Evolutionary conservation across 2,113 vertebrate species (phyloP), one percentile per base, ranked within the genome.

Genomic region (Tetrao urogallus): DNA sequence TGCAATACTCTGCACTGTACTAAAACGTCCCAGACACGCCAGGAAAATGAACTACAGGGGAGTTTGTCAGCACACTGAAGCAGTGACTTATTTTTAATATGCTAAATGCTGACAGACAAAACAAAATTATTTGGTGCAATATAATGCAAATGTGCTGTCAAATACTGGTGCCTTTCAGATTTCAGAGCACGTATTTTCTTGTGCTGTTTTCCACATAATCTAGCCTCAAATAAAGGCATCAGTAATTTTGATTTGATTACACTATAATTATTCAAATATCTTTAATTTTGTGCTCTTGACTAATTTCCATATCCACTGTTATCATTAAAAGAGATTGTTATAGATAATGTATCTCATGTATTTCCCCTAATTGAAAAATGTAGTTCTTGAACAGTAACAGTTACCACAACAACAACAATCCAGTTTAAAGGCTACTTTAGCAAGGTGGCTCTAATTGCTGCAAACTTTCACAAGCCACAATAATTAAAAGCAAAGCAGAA

Each of bases 231-330:
- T 96, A 97, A 97, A 98, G 94, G 80, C 97, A 95, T 97, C 92
- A 78, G 90, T 97, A 97, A 97, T 98, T 98, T 94, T 95, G 79
- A 97, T 96, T 97, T 98, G 97, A 98, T 97, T 98, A 94, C 96
- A 95, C 96, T 97, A 66, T 95, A 98, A 98, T 98, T 98, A 98
- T 98, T 98, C 94, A 97, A 97, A 97, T 97, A 96, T 94, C 87
- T 94, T 97, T 97, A 97, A 97, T 98, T 97, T 97, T 96, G 89
- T 95, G 82, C 91, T 86, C 92, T 94, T 60, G 86, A 87, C 94
- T 98, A 96, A 97, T 98, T 98, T 97, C 89, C 90, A 56, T 96
- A 97, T 97, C 94, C 4, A 4, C 88, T 96, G 83, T 97, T 97
- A 94, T 94, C 88, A 95, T 97, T 97, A 93, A 96, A 96, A 95